phyloP scores from a whole-genome alignment of 2,113 vertebrate genomes.

The Aegypius monachus region DNA sequence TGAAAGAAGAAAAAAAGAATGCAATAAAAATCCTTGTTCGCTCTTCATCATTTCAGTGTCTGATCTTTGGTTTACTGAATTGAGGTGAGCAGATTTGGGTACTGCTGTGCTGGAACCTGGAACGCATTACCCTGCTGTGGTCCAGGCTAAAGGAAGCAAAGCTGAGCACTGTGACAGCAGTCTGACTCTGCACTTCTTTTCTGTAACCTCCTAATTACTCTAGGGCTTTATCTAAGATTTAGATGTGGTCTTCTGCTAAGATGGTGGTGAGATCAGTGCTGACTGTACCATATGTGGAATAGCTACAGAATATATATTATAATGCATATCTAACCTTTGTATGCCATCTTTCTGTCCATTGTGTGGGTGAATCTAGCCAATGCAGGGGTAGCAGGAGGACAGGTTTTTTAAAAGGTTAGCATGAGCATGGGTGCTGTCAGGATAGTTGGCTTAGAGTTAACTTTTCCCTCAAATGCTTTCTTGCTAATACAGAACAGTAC shows the following conservation, averaged over 20 bases:
- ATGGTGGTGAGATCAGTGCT: neutral
- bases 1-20: neutral
- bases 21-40: neutral
- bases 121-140: neutral
- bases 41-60: neutral
- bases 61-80: neutral
- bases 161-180: neutral
- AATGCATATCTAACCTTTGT: neutral
- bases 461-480: neutral
- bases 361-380: neutral
- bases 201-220: neutral
- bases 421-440: neutral
- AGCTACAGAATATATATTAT: neutral
- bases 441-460: neutral
- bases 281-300: neutral
- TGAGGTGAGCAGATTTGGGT: neutral
- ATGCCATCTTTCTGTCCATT: neutral
- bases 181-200: neutral
- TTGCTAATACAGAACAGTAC: neutral
- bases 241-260: neutral
- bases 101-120: neutral
- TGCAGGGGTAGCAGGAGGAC: neutral
- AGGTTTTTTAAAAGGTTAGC: neutral
- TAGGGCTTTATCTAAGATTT: neutral
- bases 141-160: neutral